These are phyloP conservation scores for Hoplostethus mediterraneus DNA, from an alignment of 2,797 vertebrate species.

Conservation along the genomic window DNA sequence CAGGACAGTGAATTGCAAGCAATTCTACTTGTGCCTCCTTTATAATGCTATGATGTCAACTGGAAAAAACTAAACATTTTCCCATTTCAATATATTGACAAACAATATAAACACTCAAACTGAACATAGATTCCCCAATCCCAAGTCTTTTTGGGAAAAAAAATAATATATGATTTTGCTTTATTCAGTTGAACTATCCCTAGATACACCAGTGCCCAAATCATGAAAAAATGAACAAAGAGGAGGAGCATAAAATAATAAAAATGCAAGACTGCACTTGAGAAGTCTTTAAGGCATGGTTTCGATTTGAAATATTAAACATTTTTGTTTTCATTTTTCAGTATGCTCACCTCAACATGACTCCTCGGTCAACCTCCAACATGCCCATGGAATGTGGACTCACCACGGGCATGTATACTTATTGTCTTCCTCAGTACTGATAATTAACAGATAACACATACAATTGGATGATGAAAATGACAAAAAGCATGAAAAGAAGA, in stretches of 20 bases:
- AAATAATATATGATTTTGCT: constrained; percentile 7
- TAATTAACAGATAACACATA: not conserved
- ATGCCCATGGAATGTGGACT: not conserved
- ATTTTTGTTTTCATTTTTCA: not conserved
- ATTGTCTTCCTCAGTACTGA: too few relatives aligned
- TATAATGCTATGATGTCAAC: not conserved
- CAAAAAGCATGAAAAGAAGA: too few relatives aligned
- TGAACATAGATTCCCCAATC: not conserved
- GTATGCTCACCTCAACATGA: too few relatives aligned
- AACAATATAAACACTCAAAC: too few relatives aligned
- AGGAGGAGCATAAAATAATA: too few relatives aligned
- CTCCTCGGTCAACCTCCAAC: too few relatives aligned
- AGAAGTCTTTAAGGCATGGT: not conserved
- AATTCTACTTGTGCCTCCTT: constrained; percentile 19
- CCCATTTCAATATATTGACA: too few relatives aligned
- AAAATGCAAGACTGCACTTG: too few relatives aligned
- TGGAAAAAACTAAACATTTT: not conserved
- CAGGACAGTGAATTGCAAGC: constrained; percentile 33
- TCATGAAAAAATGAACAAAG: too few relatives aligned
- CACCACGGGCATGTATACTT: not conserved
- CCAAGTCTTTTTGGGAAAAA: not conserved
- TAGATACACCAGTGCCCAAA: not conserved
- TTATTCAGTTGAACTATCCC: not conserved
- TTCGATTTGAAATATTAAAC: constrained; percentile 20
- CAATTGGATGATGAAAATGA: not conserved